A percentile compares a stretch with the other conserved stretches of the same genome.
phyloP scores from a whole-genome alignment of 1,140 invertebrate genomes.

The Microvelia longipes region DNA sequence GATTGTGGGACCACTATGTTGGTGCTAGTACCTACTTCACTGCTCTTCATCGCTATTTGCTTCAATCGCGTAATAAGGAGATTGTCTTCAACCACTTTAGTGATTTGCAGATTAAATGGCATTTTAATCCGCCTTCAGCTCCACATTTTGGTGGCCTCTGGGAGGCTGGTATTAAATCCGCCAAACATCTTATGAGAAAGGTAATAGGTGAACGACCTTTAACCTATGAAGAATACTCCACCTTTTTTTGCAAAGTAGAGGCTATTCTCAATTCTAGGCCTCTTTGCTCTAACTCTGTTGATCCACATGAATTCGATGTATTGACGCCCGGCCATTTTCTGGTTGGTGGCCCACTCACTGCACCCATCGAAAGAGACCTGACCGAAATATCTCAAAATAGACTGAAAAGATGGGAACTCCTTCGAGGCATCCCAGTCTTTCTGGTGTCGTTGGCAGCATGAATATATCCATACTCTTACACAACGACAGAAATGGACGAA shows the following conservation, averaged over 20 bases:
- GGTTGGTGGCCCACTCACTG: constrained; percentile 17
- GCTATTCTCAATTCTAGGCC: constrained; percentile 20
- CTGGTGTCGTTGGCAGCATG: no score
- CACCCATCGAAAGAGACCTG: no score
- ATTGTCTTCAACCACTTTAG: no score
- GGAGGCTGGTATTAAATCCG: no score
- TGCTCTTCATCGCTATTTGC: constrained; percentile 8
- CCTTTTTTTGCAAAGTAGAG: constrained; percentile 17
- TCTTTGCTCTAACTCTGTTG: constrained; percentile 15
- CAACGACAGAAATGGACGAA: no score
- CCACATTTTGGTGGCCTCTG: constrained; percentile 32
- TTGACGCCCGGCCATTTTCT: constrained; percentile 23
- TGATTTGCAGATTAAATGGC: constrained; percentile 30
- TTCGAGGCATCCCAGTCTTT: no score
- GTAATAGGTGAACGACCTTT: constrained; percentile 27
- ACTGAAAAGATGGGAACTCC: no score
- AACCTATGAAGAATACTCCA: constrained; percentile 19
- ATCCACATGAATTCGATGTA: constrained; percentile 18
- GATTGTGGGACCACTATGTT: constrained; percentile 30
- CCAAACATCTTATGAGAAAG: no score
- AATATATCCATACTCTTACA: no score
- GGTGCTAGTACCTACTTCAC: constrained; percentile 23
- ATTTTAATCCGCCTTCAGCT: constrained; percentile 30
- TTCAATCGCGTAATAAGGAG: no score
- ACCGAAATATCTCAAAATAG: no score